Evolutionary conservation across 2,888 invertebrate species (phyloP), one percentile per base, ranked within the genome.

Genomic region (Phyto melanocephala): DNA sequence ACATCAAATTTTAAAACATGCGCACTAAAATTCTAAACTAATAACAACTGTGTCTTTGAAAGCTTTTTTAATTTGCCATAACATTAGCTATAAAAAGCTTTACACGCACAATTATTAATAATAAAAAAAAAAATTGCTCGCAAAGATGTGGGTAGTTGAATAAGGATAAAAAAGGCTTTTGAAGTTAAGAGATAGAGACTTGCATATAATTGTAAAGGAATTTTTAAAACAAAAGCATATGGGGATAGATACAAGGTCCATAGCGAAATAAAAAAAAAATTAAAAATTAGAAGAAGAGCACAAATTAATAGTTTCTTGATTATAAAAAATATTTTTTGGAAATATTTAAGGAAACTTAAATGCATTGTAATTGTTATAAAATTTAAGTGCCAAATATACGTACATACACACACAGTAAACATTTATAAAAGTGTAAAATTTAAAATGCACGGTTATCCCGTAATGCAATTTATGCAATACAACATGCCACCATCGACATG

Each of bases 381-480:
- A 33, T 56, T 1, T 33, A 35, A 60, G 71, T 67, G 65, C 7
- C 20, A 70, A 80, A 8, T 6, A 62, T 42, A 5, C 3, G 11
- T 45, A 58, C 20, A 58, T 15, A 33, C 37, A 3, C 56, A 42
- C 10, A 37, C 11, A 17, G 58, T 17, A 68, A 40, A 28, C 6
- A 5, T 28, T 5, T 28, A 5, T 28, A 5, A 28, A 28, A 28
- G 28, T 5, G 6, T 13, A 24, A n/a, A 40, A 47, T 42, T 50
- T 22, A 85, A 58, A 58, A 93, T 94, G 93, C 93, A 93, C 87
- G 93, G 93, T 75, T 93, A 93, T 91, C 93, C 93, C 71, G 93
- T 94, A 83, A 93, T 93, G 93, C 93, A 93, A 90, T 93, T 93
- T 87, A 93, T 94, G 81, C 93, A 93, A 86, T 94, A 93, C 88